Evolutionary conservation across 2,113 vertebrate species (phyloP).

Genomic region (Labeo rohita): DNA sequence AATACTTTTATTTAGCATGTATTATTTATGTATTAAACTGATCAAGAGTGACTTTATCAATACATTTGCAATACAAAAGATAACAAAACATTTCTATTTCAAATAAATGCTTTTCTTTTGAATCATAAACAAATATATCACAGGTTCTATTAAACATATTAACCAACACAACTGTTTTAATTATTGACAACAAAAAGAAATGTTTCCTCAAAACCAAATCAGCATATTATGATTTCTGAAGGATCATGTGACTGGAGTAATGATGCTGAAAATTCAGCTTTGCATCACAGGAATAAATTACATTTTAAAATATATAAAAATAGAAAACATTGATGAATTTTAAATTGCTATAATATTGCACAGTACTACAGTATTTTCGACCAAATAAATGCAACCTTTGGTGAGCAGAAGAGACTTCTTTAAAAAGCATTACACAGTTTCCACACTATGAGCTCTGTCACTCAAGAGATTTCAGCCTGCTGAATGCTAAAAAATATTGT

Average conservation of each 20-base stretch:
- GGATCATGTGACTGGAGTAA: not conserved
- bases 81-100: no score
- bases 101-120: no score
- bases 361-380: not conserved
- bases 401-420: not conserved
- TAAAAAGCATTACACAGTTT: not conserved
- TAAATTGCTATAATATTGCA: not conserved
- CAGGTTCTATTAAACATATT: no score
- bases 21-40: no score
- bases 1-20: no score
- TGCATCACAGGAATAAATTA: not conserved
- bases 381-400: not conserved
- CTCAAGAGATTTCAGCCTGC: not conserved
- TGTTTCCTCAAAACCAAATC: not conserved
- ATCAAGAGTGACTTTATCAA: no score
- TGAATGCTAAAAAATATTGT: not conserved
- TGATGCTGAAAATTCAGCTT: not conserved
- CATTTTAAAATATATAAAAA: not conserved
- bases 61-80: no score
- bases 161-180: not conserved
- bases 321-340: not conserved
- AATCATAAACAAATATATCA: no score
- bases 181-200: not conserved
- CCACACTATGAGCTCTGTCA: not conserved
- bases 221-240: not conserved